phyloP scores from a whole-genome alignment of 2,113 vertebrate species.

The Nycticryphes semicollaris region DNA sequence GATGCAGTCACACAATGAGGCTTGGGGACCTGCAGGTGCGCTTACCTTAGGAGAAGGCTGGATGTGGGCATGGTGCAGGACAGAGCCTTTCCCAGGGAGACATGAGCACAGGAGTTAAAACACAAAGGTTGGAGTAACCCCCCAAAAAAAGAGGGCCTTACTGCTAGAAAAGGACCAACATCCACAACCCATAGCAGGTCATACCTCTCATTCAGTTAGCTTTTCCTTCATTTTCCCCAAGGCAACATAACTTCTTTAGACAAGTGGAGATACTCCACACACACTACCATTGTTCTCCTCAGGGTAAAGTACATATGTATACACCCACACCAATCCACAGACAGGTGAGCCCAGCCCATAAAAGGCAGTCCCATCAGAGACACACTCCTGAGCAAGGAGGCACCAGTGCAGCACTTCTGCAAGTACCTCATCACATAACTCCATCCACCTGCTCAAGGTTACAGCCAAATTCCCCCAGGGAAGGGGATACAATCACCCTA shows the following conservation, averaged over 20 bases:
- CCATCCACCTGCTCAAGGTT: background rate
- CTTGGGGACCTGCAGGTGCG: fast-evolving
- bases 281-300: fast-evolving
- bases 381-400: fast-evolving
- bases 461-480: background rate
- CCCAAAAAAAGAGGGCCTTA: background rate
- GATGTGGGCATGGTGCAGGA: fast-evolving
- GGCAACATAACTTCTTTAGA: fast-evolving
- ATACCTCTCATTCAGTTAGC: background rate
- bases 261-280: background rate
- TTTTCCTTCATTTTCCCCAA: background rate
- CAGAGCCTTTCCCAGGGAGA: background rate
- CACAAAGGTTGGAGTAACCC: background rate
- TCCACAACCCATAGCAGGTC: fast-evolving
- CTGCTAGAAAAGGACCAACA: background rate
- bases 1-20: fast-evolving
- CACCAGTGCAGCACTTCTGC: background rate
- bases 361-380: fast-evolving
- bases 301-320: fast-evolving
- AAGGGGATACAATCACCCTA: background rate
- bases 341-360: fast-evolving
- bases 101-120: fast-evolving
- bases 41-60: background rate
- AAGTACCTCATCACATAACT: background rate
- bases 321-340: background rate